phyloP scores from a whole-genome alignment of 2,888 invertebrate species.

The Aromia moschata region DNA sequence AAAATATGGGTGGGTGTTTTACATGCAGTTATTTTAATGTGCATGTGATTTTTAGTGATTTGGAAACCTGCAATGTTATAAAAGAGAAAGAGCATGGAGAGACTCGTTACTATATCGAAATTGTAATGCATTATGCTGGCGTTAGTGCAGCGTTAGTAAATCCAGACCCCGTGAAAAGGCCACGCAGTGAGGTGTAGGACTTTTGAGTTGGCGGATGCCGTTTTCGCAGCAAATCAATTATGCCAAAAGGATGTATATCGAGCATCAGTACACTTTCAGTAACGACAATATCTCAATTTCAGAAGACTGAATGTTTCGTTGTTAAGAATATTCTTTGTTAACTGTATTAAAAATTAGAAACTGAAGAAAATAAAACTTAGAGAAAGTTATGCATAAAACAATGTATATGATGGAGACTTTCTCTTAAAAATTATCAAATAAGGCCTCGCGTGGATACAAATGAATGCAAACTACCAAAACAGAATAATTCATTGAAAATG shows the following conservation, averaged over 20 bases:
- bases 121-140: constrained; percentile 70
- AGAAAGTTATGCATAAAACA: too few species aligned
- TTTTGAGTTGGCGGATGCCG: constrained; percentile 74
- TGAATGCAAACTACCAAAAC: too few species aligned
- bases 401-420: too few species aligned
- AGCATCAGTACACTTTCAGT: constrained; percentile 76
- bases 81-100: constrained; percentile 62
- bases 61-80: constrained; percentile 73
- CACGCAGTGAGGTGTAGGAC: constrained; percentile 82
- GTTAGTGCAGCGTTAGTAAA: constrained; percentile 61
- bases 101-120: constrained; percentile 74
- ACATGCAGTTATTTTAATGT: neutral
- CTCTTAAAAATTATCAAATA: too few species aligned
- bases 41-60: constrained; percentile 63
- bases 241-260: constrained; percentile 86
- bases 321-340: neutral
- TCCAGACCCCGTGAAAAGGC: constrained; percentile 70
- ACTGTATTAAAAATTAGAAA: neutral
- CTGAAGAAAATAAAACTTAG: too few species aligned
- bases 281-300: constrained; percentile 48
- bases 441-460: too few species aligned
- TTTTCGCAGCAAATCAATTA: constrained; percentile 86
- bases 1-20: neutral
- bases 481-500: too few species aligned
- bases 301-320: constrained; percentile 52